Percentiles rank a stretch among this genome's conserved stretches.
These are phyloP conservation scores for Spodoptera picta DNA, from an alignment of 2,888 invertebrate species.

Conservation along the genomic window DNA sequence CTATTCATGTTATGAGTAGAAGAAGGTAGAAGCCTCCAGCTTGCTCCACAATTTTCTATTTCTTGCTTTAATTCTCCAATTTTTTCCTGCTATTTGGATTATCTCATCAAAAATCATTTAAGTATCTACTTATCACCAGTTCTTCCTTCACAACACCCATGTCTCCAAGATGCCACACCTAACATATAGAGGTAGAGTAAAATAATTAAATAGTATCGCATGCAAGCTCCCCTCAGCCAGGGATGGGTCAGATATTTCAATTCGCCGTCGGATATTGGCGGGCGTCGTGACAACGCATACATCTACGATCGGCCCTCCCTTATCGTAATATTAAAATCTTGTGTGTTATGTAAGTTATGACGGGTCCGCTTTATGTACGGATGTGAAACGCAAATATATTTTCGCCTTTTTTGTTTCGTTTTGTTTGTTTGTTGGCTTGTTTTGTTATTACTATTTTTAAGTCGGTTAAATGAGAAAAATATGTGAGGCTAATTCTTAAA, in stretches of 20 bases:
- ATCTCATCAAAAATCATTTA: too few species aligned
- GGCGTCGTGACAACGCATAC: conserved; percentile 85
- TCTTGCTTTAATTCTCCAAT: too few species aligned
- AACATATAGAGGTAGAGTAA: conserved; percentile 16
- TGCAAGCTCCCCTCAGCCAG: conserved; percentile 20
- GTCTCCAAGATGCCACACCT: conserved; percentile 13
- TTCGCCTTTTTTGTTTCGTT: conserved; percentile 28
- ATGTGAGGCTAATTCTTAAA: too few species aligned
- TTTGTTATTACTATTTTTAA: conserved; percentile 4
- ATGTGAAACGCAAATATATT: conserved; percentile 62
- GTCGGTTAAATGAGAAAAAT: too few species aligned
- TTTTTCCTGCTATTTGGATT: too few species aligned
- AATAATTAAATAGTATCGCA: conserved; percentile 46
- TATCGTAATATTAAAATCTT: conserved; percentile 86
- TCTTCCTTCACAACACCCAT: not conserved
- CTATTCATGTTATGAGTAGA: too few species aligned
- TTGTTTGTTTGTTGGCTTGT: conserved; percentile 16
- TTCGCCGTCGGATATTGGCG: conserved; percentile 87
- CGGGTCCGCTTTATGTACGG: conserved; percentile 66
- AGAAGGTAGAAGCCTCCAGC: too few species aligned
- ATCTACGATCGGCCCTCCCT: conserved; percentile 73
- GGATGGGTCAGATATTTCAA: conserved; percentile 86
- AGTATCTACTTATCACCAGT: not conserved
- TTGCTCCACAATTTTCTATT: too few species aligned
- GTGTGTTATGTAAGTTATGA: conserved; percentile 74